Evolutionary conservation across 2,888 invertebrate genomes (phyloP).

Genomic region (Cremastinae sp.): DNA sequence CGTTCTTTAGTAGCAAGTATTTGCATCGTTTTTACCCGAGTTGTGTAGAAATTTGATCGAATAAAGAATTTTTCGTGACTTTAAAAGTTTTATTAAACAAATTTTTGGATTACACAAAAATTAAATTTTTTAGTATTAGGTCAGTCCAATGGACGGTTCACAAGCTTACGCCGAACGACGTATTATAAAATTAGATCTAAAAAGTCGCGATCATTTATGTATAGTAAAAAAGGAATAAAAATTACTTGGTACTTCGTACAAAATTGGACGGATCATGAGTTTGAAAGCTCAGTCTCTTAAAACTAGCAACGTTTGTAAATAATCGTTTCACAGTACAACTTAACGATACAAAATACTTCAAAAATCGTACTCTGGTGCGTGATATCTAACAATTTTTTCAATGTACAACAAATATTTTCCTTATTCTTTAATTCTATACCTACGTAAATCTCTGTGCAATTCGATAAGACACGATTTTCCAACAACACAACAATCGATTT

Average conservation of each 20-base stretch:
- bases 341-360: constrained; percentile 47
- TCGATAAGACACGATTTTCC: constrained; percentile 17
- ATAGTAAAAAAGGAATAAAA: not conserved
- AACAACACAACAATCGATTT: constrained; percentile 11
- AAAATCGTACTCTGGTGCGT: constrained; percentile 60
- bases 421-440: not conserved
- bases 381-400: constrained; percentile 41
- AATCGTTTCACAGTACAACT: constrained; percentile 45
- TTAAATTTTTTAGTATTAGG: constrained; percentile 24
- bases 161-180: not conserved
- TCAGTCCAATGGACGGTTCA: not conserved
- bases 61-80: not conserved
- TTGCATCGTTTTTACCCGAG: not conserved
- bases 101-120: not conserved
- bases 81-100: constrained; percentile 5
- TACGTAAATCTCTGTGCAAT: constrained; percentile 22
- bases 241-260: constrained; percentile 27
- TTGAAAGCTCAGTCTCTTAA: constrained; percentile 35
- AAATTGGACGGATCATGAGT: constrained; percentile 57
- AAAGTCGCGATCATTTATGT: not conserved
- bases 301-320: constrained; percentile 47
- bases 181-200: not conserved
- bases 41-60: not conserved
- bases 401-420: constrained; percentile 15
- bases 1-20: not conserved